These are phyloP conservation scores for Leptopilina clavipes DNA, from an alignment of 1,140 invertebrate genomes.

Conservation along the genomic window DNA sequence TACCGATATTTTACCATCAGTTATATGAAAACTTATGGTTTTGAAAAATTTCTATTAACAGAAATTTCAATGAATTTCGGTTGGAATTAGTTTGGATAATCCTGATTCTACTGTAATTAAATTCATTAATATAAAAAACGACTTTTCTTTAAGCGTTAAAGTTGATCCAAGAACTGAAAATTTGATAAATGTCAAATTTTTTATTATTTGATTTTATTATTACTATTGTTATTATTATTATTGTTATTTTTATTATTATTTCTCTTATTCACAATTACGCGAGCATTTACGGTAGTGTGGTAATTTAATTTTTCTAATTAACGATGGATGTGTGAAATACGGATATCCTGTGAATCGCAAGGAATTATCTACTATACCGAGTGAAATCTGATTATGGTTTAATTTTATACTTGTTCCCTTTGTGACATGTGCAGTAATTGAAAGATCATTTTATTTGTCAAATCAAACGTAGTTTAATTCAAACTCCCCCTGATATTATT, in stretches of 20 bases:
- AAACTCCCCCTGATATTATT: background rate
- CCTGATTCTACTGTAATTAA: too few relatives aligned
- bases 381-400: constrained; percentile 14
- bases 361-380: background rate
- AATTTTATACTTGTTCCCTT: constrained; percentile 20
- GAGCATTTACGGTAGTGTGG: background rate
- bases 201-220: too few relatives aligned
- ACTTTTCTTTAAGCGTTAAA: too few relatives aligned
- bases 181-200: too few relatives aligned
- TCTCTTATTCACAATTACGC: background rate
- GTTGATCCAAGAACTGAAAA: too few relatives aligned
- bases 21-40: too few relatives aligned
- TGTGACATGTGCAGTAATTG: constrained; percentile 2
- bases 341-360: background rate
- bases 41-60: too few relatives aligned
- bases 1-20: too few relatives aligned
- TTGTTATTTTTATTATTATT: background rate
- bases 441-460: constrained; percentile 16
- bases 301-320: background rate
- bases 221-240: too few relatives aligned
- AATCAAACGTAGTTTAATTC: background rate
- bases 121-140: too few relatives aligned
- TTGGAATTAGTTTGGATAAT: too few relatives aligned
- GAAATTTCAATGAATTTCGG: too few relatives aligned
- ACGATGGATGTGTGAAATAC: background rate